Evolutionary conservation across 2,797 vertebrate species (phyloP).

Genomic region (Lutjanus campechanus): DNA sequence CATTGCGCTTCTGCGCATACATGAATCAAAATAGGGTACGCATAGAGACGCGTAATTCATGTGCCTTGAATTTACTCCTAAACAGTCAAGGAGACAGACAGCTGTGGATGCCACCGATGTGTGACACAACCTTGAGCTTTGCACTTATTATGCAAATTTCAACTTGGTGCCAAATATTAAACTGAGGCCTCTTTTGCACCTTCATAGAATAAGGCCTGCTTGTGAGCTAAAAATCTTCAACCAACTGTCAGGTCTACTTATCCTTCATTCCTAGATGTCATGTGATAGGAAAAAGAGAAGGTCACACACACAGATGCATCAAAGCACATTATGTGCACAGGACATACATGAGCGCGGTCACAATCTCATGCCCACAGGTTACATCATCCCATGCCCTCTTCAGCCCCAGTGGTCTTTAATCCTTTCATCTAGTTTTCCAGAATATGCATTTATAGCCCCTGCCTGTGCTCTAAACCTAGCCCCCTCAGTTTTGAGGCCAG

Average conservation of each 20-base stretch:
- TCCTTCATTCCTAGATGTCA: conserved; percentile 24
- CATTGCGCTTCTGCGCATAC: too few species aligned
- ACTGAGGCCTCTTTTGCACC: too few species aligned
- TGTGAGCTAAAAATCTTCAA: conserved; percentile 25
- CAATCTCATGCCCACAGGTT: conserved; percentile 29
- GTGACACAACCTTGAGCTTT: too few species aligned
- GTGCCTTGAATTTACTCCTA: too few species aligned
- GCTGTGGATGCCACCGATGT: too few species aligned
- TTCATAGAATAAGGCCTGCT: neutral
- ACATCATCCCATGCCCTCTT: conserved; percentile 18
- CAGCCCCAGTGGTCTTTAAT: conserved; percentile 27
- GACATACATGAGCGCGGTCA: conserved; percentile 8
- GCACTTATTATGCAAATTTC: too few species aligned
- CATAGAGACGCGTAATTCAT: too few species aligned
- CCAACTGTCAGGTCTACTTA: conserved; percentile 48
- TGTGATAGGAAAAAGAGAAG: conserved; percentile 28
- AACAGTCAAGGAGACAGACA: too few species aligned
- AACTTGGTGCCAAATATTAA: too few species aligned
- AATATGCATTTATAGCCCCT: conserved; percentile 39
- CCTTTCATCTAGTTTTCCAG: conserved; percentile 25
- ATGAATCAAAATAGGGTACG: too few species aligned
- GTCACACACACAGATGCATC: conserved; percentile 10
- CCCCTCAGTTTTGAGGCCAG: conserved; percentile 24
- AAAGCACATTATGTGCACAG: conserved; percentile 5
- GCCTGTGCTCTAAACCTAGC: conserved; percentile 21